Conservation (phyloP, 2,113 vertebrate species). For the Saccopteryx bilineata region DNA sequence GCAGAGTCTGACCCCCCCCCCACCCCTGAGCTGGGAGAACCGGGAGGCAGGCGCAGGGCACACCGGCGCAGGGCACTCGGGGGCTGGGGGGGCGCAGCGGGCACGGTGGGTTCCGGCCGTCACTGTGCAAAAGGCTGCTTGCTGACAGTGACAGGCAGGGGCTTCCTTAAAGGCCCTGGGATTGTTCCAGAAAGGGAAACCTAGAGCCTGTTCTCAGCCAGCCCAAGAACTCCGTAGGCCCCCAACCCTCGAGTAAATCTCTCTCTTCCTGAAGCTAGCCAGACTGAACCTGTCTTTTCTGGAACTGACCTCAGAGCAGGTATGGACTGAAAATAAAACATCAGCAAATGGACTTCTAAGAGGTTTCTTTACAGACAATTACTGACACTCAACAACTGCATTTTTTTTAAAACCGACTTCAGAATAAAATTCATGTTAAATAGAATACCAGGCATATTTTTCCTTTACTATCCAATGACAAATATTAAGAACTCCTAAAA, state of each 20-base stretch:
- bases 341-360: neutral
- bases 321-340: neutral
- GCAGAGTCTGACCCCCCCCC: neutral
- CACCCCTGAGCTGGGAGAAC: neutral
- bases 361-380: neutral
- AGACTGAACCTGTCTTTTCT: neutral
- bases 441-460: neutral
- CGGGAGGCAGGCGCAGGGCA: neutral
- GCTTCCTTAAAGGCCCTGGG: neutral
- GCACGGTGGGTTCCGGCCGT: neutral
- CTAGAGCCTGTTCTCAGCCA: neutral
- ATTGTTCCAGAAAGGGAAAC: neutral
- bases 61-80: no score
- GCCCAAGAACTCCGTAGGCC: neutral
- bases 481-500: slow-evolving; percentile 42
- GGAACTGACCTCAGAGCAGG: neutral
- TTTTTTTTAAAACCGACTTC: neutral
- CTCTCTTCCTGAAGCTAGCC: neutral
- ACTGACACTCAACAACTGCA: neutral
- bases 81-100: no score
- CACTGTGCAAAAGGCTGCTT: neutral
- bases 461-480: slow-evolving; percentile 1
- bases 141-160: neutral
- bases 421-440: neutral
- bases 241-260: neutral